Percentiles rank a stretch among this genome's conserved stretches.
Conservation (phyloP, 2,888 invertebrate genomes). For the Cetonia aurata region DNA sequence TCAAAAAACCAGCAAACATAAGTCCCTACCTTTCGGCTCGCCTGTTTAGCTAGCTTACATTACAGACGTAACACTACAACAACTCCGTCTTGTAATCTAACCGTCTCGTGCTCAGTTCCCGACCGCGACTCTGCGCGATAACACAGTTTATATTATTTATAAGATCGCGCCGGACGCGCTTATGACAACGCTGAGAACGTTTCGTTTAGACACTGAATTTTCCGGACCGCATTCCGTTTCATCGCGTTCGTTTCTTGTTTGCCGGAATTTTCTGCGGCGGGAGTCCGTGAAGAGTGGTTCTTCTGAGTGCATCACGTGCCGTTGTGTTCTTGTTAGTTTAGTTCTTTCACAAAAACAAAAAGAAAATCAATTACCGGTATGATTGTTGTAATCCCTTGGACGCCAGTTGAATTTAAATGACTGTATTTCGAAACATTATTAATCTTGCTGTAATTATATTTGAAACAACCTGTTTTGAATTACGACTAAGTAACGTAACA, state of each 20-base stretch:
- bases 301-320: not conserved
- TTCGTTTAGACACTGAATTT: constrained; percentile 36
- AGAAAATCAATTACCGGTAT: constrained; percentile 9
- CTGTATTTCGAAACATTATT: too few species aligned
- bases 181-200: constrained; percentile 28
- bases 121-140: constrained; percentile 45
- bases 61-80: constrained; percentile 31
- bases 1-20: constrained; percentile 39
- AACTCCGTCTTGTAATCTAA: constrained; percentile 44
- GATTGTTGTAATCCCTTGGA: constrained; percentile 12
- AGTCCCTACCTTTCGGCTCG: constrained; percentile 45
- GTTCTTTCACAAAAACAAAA: constrained; percentile 1
- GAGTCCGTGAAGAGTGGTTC: constrained; percentile 15
- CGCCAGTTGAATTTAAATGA: too few species aligned
- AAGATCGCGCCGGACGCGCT: constrained; percentile 38
- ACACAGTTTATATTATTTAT: constrained; percentile 42
- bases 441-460: too few species aligned
- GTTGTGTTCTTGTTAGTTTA: constrained; percentile 8
- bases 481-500: too few species aligned
- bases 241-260: constrained; percentile 7
- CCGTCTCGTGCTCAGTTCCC: constrained; percentile 45
- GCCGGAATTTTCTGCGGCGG: constrained; percentile 2
- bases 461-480: too few species aligned
- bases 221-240: constrained; percentile 36
- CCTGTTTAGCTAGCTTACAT: constrained; percentile 8